Conservation (phyloP, 2,113 vertebrate genomes). For the Chloebia gouldiae region DNA sequence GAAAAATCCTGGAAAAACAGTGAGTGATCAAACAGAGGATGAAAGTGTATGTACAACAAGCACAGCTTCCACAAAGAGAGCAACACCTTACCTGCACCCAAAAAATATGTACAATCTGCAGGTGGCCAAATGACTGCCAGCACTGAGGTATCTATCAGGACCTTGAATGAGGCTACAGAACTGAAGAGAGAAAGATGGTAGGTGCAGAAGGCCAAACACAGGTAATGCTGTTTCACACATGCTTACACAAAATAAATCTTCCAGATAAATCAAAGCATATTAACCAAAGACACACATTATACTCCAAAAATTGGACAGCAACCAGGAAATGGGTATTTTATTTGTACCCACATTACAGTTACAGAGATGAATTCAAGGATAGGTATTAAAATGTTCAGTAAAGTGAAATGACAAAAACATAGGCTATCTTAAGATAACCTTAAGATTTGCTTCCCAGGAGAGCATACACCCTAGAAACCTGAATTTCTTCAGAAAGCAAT, state of each 20-base stretch:
- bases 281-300: background rate
- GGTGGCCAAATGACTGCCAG: background rate
- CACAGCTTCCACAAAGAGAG: background rate
- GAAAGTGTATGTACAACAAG: rapidly evolving
- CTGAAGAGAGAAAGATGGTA: background rate
- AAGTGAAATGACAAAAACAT: background rate
- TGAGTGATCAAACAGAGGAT: background rate
- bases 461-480: constrained; percentile 1
- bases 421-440: background rate
- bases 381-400: background rate
- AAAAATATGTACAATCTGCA: background rate
- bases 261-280: background rate
- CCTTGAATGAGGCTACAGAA: background rate
- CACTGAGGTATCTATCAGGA: rapidly evolving
- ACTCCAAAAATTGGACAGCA: background rate
- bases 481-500: constrained; percentile 6
- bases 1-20: background rate
- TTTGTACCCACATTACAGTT: background rate
- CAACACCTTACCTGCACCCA: background rate
- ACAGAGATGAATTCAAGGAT: background rate
- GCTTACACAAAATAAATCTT: background rate
- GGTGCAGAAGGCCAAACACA: background rate
- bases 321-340: background rate
- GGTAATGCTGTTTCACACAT: background rate
- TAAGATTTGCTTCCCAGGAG: background rate